Evolutionary conservation across 2,113 vertebrate species (phyloP).

Genomic region (Forbesichthys agassizii): DNA sequence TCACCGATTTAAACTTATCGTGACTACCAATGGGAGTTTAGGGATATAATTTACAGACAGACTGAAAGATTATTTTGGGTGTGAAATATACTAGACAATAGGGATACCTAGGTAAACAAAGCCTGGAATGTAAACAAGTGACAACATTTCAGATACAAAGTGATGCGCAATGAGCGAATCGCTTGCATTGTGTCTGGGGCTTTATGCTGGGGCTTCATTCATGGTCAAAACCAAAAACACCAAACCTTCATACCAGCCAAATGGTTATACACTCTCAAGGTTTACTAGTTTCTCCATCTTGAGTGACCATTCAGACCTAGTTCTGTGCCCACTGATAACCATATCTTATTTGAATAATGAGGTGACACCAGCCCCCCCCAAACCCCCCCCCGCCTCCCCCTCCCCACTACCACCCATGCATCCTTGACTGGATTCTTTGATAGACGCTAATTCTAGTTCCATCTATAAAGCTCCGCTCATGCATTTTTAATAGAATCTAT

Average conservation of each 20-base stretch:
- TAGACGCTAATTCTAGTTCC: constrained; percentile 82
- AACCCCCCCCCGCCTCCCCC: constrained; percentile 62
- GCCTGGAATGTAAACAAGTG: too few species aligned
- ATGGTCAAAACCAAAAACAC: neutral
- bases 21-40: too few species aligned
- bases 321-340: constrained; percentile 69
- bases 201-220: too few species aligned
- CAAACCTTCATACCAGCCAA: constrained; percentile 10
- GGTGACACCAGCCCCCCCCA: constrained; percentile 64
- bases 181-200: too few species aligned
- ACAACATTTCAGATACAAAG: too few species aligned
- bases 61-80: too few species aligned
- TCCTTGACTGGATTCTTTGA: constrained; percentile 77
- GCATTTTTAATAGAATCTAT: constrained; percentile 85
- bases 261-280: constrained; percentile 16
- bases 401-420: constrained; percentile 63
- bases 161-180: too few species aligned
- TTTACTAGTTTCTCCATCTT: constrained; percentile 23
- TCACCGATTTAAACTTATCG: too few species aligned
- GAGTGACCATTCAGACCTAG: constrained; percentile 48
- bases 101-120: too few species aligned
- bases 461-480: constrained; percentile 82
- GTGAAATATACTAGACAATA: too few species aligned
- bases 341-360: constrained; percentile 79
- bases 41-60: too few species aligned